Evolutionary conservation across 2,888 invertebrate species (phyloP).

Genomic region (Philhelius pedissequus): DNA sequence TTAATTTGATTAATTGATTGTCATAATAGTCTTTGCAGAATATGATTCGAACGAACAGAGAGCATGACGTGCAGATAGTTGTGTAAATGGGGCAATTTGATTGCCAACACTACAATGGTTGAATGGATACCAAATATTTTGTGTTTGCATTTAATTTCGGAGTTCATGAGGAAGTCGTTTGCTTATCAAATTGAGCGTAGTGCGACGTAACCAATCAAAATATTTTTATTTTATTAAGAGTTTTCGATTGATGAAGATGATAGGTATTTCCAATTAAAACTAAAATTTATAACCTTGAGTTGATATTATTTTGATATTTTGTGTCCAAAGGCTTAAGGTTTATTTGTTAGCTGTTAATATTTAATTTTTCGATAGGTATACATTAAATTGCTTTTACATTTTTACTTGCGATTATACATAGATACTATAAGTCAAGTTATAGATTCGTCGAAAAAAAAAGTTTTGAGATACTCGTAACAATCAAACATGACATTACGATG

Average conservation of each 20-base stretch:
- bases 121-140: background rate
- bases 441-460: no score
- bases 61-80: background rate
- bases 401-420: no score
- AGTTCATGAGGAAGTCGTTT: background rate
- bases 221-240: background rate
- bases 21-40: background rate
- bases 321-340: no score
- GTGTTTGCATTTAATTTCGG: background rate
- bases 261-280: background rate
- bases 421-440: no score
- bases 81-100: conserved; percentile 1
- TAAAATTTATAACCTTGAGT: background rate
- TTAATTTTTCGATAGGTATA: no score
- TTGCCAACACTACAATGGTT: conserved; percentile 16
- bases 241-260: background rate
- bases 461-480: no score
- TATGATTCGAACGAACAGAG: background rate
- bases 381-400: no score
- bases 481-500: no score
- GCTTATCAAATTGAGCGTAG: background rate
- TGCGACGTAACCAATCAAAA: background rate
- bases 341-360: no score
- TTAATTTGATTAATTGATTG: conserved; percentile 54
- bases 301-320: no score